Evolutionary conservation across 2,113 vertebrate species (phyloP).

Genomic region (Epinephelus fuscoguttatus): DNA sequence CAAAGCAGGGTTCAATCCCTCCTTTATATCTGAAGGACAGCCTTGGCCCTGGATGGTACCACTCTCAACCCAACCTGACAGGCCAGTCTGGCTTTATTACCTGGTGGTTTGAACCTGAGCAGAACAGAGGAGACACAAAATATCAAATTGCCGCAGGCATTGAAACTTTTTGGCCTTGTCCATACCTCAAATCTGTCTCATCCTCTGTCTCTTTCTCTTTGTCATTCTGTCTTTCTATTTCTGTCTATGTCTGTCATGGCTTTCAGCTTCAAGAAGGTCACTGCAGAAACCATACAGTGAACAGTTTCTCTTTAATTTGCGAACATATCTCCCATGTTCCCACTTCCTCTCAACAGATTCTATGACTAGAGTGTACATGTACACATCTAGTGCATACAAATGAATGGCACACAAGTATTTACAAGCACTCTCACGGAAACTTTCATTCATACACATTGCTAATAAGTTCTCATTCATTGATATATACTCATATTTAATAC

Average conservation of each 20-base stretch:
- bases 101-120: slow-evolving; percentile 42
- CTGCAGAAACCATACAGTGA: slow-evolving; percentile 63
- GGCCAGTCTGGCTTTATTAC: slow-evolving; percentile 37
- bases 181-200: slow-evolving; percentile 18
- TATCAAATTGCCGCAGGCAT: slow-evolving; percentile 54
- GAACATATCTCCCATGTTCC: background rate
- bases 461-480: background rate
- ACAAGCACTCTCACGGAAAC: background rate
- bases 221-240: slow-evolving; percentile 11
- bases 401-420: background rate
- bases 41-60: slow-evolving; percentile 44
- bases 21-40: slow-evolving; percentile 55
- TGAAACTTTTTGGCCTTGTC: slow-evolving; percentile 59
- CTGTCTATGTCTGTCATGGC: slow-evolving; percentile 13
- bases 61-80: slow-evolving; percentile 45
- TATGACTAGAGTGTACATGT: background rate
- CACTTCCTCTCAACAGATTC: background rate
- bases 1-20: slow-evolving; percentile 57
- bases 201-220: slow-evolving; percentile 20
- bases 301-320: slow-evolving; percentile 45
- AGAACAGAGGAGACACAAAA: slow-evolving; percentile 42
- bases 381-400: background rate
- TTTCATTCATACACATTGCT: background rate
- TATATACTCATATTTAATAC: background rate
- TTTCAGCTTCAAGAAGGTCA: slow-evolving; percentile 82